Conservation (phyloP, 2,888 invertebrate genomes). For the Toxonevra muliebris region DNA sequence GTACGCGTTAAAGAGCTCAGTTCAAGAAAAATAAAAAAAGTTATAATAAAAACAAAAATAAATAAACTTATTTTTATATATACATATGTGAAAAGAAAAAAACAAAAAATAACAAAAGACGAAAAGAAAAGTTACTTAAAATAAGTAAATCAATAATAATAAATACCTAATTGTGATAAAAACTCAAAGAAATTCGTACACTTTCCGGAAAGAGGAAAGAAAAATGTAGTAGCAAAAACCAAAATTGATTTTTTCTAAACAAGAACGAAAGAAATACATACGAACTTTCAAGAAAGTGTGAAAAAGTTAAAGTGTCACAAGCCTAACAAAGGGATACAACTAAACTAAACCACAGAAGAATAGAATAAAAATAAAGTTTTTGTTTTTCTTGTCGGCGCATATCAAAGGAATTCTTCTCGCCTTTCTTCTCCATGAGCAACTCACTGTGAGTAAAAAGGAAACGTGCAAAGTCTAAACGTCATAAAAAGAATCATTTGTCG, state of each 20-base stretch:
- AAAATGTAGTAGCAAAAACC: not conserved
- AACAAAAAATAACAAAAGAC: conserved; percentile 14
- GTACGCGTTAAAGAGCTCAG: conserved; percentile 28
- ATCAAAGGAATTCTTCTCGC: too few species aligned
- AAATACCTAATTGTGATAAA: conserved; percentile 27
- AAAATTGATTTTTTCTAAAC: not conserved
- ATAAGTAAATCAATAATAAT: not conserved
- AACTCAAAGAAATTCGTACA: conserved; percentile 11
- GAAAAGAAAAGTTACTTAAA: conserved; percentile 16
- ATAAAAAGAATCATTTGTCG: conserved; percentile 13
- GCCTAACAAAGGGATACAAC: too few species aligned
- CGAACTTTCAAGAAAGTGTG: not conserved
- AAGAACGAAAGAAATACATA: not conserved
- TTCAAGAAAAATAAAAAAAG: conserved; percentile 19
- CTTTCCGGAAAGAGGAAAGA: not conserved
- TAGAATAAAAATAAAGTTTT: too few species aligned
- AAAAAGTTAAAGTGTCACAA: too few species aligned
- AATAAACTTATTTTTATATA: conserved; percentile 27
- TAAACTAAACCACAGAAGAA: too few species aligned
- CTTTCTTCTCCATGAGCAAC: too few species aligned
- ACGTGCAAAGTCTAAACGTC: too few species aligned
- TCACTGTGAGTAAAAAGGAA: not conserved
- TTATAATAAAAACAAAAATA: conserved; percentile 17
- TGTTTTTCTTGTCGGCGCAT: too few species aligned
- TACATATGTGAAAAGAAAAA: not conserved